phyloP scores from a whole-genome alignment of 53 echinoderm and acorn worm genomes.

The Paelopatides confundens region DNA sequence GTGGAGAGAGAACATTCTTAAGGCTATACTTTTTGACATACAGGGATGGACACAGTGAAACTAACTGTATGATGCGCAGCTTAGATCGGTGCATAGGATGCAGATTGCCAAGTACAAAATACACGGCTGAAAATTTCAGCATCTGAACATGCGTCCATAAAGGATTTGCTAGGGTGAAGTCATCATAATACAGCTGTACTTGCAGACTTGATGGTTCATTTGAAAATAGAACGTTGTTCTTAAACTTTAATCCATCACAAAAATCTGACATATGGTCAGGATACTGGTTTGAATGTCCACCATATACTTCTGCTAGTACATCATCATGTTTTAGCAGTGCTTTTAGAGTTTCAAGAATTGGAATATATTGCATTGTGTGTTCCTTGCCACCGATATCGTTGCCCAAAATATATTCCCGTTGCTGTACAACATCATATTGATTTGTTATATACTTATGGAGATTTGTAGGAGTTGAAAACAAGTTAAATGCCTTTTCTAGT shows the following conservation, averaged over 20 bases:
- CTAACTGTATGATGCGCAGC: conserved; percentile 8
- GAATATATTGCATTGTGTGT: conserved; percentile 44
- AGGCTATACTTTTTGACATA: conserved; percentile 43
- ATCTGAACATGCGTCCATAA: not conserved
- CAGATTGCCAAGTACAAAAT: conserved; percentile 43
- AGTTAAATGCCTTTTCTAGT: not conserved
- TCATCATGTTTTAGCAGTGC: conserved; percentile 1
- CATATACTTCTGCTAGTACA: conserved; percentile 13
- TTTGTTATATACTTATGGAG: not conserved
- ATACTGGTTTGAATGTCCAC: conserved; percentile 27
- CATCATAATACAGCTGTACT: conserved; percentile 43
- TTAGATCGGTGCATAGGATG: conserved; percentile 11
- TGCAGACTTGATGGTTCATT: not conserved
- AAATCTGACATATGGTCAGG: not conserved
- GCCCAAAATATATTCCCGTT: conserved; percentile 13
- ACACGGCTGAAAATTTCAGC: conserved; percentile 28
- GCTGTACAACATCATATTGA: not conserved
- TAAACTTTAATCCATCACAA: conserved; percentile 34
- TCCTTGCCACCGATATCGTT: conserved; percentile 1
- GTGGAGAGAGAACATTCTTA: not conserved
- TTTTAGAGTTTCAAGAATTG: conserved; percentile 1
- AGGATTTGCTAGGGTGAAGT: conserved; percentile 37
- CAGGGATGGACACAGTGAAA: not conserved
- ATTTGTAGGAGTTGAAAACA: not conserved
- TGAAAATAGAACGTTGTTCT: not conserved